Conservation (phyloP, 2,888 invertebrate genomes). For the Temnothorax ravouxi region DNA sequence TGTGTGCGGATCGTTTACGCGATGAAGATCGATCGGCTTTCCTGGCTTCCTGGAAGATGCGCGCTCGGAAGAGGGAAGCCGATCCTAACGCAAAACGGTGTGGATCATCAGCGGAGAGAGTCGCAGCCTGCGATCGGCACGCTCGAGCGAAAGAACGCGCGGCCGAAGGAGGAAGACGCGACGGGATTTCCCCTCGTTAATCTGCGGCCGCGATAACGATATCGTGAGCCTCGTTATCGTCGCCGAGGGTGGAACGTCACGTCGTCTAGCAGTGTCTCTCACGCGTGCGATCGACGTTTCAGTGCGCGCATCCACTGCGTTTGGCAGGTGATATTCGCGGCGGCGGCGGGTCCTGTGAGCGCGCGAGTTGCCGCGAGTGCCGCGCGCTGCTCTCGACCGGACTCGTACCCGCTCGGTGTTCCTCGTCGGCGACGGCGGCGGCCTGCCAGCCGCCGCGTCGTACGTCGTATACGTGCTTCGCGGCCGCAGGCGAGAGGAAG, state of each 20-base stretch:
- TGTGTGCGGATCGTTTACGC: slow-evolving; percentile 12
- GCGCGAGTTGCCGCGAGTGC: slow-evolving; percentile 12
- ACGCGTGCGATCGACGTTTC: slow-evolving; percentile 25
- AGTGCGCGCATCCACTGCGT: slow-evolving; percentile 43
- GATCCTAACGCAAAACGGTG: slow-evolving; percentile 15
- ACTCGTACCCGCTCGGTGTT: slow-evolving; percentile 33
- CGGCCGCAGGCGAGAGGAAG: slow-evolving; percentile 40
- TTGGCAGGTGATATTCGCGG: slow-evolving; percentile 45
- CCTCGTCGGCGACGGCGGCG: slow-evolving; percentile 30
- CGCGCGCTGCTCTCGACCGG: slow-evolving; percentile 39
- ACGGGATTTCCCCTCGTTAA: slow-evolving; percentile 30
- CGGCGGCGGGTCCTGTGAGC: slow-evolving; percentile 18
- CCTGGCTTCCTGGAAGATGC: slow-evolving; percentile 14
- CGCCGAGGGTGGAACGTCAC: background rate
- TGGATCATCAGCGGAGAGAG: slow-evolving; percentile 19
- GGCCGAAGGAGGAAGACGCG: background rate
- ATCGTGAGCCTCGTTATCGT: slow-evolving; percentile 34
- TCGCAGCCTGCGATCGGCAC: slow-evolving; percentile 11
- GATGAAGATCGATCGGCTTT: slow-evolving; percentile 23
- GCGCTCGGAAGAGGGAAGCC: slow-evolving; percentile 7
- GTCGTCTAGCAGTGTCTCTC: background rate
- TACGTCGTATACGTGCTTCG: slow-evolving; percentile 12
- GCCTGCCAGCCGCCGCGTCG: slow-evolving; percentile 25
- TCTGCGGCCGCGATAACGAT: slow-evolving; percentile 9
- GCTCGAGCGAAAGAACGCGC: slow-evolving; percentile 25